These are phyloP conservation scores for Alexandromys fortis DNA, from an alignment of 2,113 vertebrate species.

Conservation along the genomic window DNA sequence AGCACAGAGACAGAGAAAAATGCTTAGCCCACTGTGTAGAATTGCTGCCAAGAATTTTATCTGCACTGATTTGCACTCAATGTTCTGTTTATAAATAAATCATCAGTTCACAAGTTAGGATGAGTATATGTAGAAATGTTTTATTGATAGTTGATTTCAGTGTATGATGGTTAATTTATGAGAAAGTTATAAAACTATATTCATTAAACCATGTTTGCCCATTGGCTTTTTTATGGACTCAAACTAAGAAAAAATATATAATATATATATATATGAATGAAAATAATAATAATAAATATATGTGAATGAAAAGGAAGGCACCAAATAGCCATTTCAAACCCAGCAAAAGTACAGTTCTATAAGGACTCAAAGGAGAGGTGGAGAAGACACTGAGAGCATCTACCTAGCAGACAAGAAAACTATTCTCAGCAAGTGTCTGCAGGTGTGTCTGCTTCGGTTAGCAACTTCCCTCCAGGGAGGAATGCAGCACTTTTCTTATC, in stretches of 20 bases:
- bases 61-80: background rate
- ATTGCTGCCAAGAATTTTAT: conserved; percentile 43
- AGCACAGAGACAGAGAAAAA: conserved; percentile 2
- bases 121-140: conserved; percentile 37
- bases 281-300: background rate
- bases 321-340: conserved; percentile 15
- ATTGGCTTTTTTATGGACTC: conserved; percentile 15
- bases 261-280: background rate
- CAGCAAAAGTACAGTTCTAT: background rate
- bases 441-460: background rate
- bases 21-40: background rate
- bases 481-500: background rate
- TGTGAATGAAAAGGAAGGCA: background rate
- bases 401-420: background rate
- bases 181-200: conserved; percentile 44
- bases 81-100: conserved; percentile 20
- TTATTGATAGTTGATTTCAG: conserved; percentile 51
- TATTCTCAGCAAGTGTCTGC: background rate
- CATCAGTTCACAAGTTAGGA: conserved; percentile 16
- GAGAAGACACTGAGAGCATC: background rate
- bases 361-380: conserved; percentile 1
- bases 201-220: conserved; percentile 41
- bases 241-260: background rate
- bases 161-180: conserved; percentile 52
- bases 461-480: background rate